phyloP scores from a whole-genome alignment of 2,113 vertebrate genomes.

The Lagopus leucura region DNA sequence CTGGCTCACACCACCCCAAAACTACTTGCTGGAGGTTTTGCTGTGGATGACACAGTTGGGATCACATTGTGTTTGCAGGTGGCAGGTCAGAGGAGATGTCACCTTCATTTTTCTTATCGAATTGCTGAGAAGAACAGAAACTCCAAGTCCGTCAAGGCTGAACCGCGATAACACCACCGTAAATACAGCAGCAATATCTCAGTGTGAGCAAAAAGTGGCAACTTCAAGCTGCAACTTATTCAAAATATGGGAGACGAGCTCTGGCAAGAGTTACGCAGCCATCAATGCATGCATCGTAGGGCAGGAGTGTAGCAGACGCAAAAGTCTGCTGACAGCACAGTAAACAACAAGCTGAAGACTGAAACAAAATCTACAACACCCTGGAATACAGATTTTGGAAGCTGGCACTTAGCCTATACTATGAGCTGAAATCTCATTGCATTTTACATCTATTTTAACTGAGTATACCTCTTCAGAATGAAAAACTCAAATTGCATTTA shows the following conservation, averaged over 20 bases:
- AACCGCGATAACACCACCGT: not conserved
- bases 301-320: slow-evolving; percentile 21
- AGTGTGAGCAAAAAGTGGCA: slow-evolving; percentile 32
- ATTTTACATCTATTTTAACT: not conserved
- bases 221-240: slow-evolving; percentile 53
- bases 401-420: not conserved
- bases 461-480: not conserved
- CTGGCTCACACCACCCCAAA: not conserved
- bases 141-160: not conserved
- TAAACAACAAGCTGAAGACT: not conserved
- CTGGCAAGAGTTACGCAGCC: slow-evolving; percentile 39
- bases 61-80: not conserved
- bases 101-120: not conserved
- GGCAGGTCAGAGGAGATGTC: not conserved
- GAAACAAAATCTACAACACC: not conserved
- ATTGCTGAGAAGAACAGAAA: not conserved
- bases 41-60: too few relatives aligned
- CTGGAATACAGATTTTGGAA: slow-evolving; percentile 6
- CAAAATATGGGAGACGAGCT: not conserved
- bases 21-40: not conserved
- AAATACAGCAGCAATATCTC: not conserved
- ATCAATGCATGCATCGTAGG: not conserved
- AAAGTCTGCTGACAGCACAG: slow-evolving; percentile 9
- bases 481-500: not conserved
- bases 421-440: not conserved